phyloP scores from a whole-genome alignment of 2,888 invertebrate genomes.

The Brenthis daphne region DNA sequence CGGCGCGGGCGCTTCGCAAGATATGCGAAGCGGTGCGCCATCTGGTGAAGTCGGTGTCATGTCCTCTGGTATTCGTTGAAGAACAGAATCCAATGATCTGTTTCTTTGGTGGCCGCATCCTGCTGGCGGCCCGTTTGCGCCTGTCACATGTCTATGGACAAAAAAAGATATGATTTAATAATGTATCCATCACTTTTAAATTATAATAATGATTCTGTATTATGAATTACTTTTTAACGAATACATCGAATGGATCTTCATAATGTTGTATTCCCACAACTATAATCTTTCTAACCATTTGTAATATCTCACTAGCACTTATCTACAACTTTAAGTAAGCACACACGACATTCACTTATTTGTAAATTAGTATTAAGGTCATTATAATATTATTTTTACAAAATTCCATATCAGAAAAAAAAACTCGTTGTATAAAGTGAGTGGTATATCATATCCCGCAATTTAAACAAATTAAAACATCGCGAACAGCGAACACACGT shows the following conservation, averaged over 20 bases:
- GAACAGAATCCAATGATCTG: conserved; percentile 93
- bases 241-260: conserved; percentile 78
- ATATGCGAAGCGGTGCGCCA: conserved; percentile 68
- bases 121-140: conserved; percentile 71
- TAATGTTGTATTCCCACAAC: conserved; percentile 74
- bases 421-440: no score
- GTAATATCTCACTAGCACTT: conserved; percentile 42
- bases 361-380: neutral
- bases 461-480: conserved; percentile 51
- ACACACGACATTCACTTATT: conserved; percentile 2
- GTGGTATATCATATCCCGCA: conserved; percentile 46
- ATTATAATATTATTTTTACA: conserved; percentile 3
- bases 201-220: conserved; percentile 25
- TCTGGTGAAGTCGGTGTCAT: conserved; percentile 83
- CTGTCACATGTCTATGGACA: conserved; percentile 77
- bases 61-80: conserved; percentile 93
- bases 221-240: conserved; percentile 20
- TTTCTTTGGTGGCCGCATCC: conserved; percentile 91
- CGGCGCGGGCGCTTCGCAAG: conserved; percentile 74
- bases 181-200: conserved; percentile 41
- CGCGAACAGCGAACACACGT: conserved; percentile 50
- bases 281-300: conserved; percentile 77
- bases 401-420: neutral
- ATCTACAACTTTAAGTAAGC: conserved; percentile 37
- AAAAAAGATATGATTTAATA: conserved; percentile 43